Percentiles rank a stretch among this genome's conserved stretches.
Conservation (phyloP, 2,888 invertebrate genomes). For the Apodemia mormo region DNA sequence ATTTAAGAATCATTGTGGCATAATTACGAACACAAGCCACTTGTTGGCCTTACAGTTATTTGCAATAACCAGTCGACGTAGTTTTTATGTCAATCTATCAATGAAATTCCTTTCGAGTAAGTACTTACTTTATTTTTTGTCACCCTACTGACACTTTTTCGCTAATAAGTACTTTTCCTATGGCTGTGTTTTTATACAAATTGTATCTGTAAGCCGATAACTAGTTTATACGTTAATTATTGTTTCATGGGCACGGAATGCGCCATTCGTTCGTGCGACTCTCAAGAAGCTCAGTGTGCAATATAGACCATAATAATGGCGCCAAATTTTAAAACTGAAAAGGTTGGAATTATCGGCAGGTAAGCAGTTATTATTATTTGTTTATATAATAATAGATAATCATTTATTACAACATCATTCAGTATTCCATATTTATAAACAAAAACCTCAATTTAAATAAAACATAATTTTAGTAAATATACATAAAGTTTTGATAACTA, state of each 20-base stretch:
- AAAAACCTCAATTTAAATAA: too few relatives aligned
- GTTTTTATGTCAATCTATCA: not conserved
- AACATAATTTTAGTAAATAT: too few relatives aligned
- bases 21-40: not conserved
- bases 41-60: not conserved
- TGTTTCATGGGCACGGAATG: constrained; percentile 19
- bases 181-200: not conserved
- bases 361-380: constrained; percentile 50
- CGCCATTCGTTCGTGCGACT: constrained; percentile 29
- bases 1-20: not conserved
- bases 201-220: constrained; percentile 28
- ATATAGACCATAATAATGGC: constrained; percentile 51
- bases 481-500: too few relatives aligned
- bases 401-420: not conserved
- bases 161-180: not conserved
- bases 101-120: not conserved
- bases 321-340: constrained; percentile 74
- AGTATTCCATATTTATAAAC: too few relatives aligned
- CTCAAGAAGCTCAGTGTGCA: constrained; percentile 30
- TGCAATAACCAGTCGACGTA: not conserved
- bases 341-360: constrained; percentile 90
- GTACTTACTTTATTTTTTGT: not conserved
- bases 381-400: too few relatives aligned
- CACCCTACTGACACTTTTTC: too few relatives aligned
- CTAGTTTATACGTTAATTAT: constrained; percentile 27